phyloP scores from a whole-genome alignment of 2,113 vertebrate species.

The Gasterosteus nipponicus region DNA sequence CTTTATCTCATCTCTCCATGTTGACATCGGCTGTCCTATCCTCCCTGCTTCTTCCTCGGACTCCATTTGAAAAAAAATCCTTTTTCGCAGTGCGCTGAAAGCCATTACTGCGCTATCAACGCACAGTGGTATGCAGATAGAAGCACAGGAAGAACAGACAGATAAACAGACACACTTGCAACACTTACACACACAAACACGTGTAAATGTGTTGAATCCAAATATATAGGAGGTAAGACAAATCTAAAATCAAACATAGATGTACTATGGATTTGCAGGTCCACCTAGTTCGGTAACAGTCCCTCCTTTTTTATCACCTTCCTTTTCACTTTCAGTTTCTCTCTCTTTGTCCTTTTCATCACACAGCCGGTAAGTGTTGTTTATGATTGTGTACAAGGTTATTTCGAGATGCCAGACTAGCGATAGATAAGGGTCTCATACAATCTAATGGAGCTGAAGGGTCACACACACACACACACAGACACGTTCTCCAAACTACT shows the following conservation, averaged over 20 bases:
- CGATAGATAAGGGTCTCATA: slow-evolving; percentile 66
- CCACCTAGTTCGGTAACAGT: not conserved
- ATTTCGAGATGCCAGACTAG: slow-evolving; percentile 59
- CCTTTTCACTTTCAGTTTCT: slow-evolving; percentile 12
- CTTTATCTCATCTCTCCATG: slow-evolving; percentile 70
- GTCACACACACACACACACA: slow-evolving; percentile 1
- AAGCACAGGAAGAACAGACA: not conserved
- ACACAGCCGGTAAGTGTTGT: slow-evolving; percentile 24
- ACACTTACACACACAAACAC: not conserved
- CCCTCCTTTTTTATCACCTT: not conserved
- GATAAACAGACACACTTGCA: not conserved
- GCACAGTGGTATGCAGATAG: slow-evolving; percentile 32
- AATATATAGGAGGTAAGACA: not conserved
- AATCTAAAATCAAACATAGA: not conserved
- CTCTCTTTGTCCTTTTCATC: slow-evolving; percentile 61
- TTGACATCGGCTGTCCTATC: slow-evolving; percentile 73
- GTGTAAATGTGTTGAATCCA: not conserved
- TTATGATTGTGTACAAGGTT: slow-evolving; percentile 40
- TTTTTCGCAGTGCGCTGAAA: slow-evolving; percentile 55
- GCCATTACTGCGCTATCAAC: slow-evolving; percentile 58
- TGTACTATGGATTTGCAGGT: not conserved
- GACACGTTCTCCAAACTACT: slow-evolving; percentile 42
- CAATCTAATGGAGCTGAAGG: slow-evolving; percentile 68
- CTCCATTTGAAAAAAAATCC: slow-evolving; percentile 58
- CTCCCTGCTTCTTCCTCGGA: slow-evolving; percentile 49